Base-by-base conservation (phyloP, 2,113 vertebrate genomes). In the Pseudonaja textilis region DNA sequence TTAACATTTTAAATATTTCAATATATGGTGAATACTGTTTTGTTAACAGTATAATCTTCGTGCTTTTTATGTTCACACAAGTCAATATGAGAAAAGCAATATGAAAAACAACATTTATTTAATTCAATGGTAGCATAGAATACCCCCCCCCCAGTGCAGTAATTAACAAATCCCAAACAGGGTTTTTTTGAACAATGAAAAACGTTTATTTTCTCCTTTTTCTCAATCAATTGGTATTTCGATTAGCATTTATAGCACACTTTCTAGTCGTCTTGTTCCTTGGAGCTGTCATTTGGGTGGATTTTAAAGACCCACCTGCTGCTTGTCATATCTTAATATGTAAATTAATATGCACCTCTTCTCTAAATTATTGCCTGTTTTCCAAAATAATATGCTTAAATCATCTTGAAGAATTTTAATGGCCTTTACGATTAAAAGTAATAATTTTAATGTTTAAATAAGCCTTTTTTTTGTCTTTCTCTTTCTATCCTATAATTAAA, bases 351-450 rank as follows among this genome's bases (percentile, higher is more conserved):
- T 34, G 11, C n/a, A 10, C 26, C 29, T 34, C 29, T 86, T 29
- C 56, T 9, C 12, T 57, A 90, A 26, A 11, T 95, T 94, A 90
- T 1, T 91, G 93, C 50, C 0, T 59, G 81, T 88, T 94, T 91
- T 93, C 1, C 93, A 93, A 95, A 94, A 93, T 95, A 92, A 86
- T 29, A 95, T 91, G 61, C 85, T 55, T n/a, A 87, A 90, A 87
- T 93, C 91, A 93, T 92, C 92, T 96, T 94, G 85, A 94, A 95
- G 94, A 93, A 92, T 47, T 94, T 69, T 81, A 81, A 81, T 81
- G 34, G 74, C 74, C 87, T 91, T 26, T 94, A 92, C 91, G 8
- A 22, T 92, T n/a, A 52, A 23, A 29, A n/a, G 34, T 81, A 89
- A 85, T 91, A 85, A 89, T 91, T 93, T 54, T 92, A 89, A 88